These are phyloP conservation scores for Spinus olivaceus DNA, from an alignment of 2,797 vertebrate genomes.

Conservation along the genomic window DNA sequence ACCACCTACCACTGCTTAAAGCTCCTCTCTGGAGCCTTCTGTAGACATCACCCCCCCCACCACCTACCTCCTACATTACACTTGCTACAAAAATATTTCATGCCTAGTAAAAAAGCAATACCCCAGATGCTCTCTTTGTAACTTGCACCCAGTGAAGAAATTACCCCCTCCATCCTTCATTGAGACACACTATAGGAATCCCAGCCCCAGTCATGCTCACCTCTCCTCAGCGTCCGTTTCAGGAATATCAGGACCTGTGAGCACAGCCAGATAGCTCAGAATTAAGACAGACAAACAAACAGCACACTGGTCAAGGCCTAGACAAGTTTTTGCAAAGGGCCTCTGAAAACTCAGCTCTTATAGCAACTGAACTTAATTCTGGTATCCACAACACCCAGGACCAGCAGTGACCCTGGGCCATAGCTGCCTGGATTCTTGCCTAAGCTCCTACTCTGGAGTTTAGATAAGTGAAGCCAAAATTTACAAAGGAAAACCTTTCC, in stretches of 20 bases:
- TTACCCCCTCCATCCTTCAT: not conserved
- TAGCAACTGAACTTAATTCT: not conserved
- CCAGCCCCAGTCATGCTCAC: slow-evolving; percentile 66
- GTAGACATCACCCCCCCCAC: not conserved
- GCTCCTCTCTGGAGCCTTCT: not conserved
- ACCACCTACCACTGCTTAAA: not conserved
- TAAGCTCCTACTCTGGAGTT: not conserved
- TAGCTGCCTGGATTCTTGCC: not conserved
- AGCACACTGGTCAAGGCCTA: not conserved
- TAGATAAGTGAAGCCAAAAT: not conserved
- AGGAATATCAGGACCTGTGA: slow-evolving; percentile 90
- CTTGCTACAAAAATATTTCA: not conserved
- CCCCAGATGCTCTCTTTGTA: not conserved
- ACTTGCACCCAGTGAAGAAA: not conserved
- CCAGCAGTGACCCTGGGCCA: not conserved
- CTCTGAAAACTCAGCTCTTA: not conserved
- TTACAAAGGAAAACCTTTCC: not conserved
- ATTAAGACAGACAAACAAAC: not conserved
- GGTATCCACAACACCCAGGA: not conserved
- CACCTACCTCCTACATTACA: fast-evolving
- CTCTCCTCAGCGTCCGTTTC: slow-evolving; percentile 89
- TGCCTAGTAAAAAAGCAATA: not conserved
- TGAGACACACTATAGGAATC: not conserved
- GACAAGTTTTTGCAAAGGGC: not conserved
- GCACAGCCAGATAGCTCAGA: slow-evolving; percentile 31